These are phyloP conservation scores for Lepidurus apus DNA, from an alignment of 1,140 invertebrate genomes.

Conservation along the genomic window DNA sequence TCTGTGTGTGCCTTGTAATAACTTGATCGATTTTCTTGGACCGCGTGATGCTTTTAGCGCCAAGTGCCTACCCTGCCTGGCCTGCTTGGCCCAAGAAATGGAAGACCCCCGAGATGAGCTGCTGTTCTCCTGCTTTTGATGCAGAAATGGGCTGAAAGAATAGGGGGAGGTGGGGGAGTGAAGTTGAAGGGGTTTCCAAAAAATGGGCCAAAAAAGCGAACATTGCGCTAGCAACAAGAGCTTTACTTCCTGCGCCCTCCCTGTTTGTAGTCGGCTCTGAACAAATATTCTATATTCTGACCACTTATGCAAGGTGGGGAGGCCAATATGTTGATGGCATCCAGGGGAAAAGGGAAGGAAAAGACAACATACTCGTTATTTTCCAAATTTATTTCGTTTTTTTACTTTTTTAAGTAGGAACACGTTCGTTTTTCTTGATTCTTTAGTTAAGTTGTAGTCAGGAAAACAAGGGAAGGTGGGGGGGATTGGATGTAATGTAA, in stretches of 20 bases:
- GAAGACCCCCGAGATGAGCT: slow-evolving; percentile 12
- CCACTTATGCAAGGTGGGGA: slow-evolving; percentile 2
- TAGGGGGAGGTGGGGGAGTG: neutral
- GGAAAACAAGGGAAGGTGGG: too few species aligned
- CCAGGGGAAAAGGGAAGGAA: too few species aligned
- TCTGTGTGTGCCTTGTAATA: slow-evolving; percentile 17
- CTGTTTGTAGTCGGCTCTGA: neutral
- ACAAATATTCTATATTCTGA: neutral
- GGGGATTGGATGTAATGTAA: too few species aligned
- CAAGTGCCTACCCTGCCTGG: neutral
- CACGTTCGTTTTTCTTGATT: too few species aligned
- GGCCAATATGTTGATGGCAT: too few species aligned
- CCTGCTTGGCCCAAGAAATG: neutral
- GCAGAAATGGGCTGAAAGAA: neutral
- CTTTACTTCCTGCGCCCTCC: neutral
- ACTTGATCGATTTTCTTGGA: slow-evolving; percentile 11
- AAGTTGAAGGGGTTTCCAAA: neutral
- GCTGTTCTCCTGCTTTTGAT: slow-evolving; percentile 10
- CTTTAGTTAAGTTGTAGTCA: too few species aligned
- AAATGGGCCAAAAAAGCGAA: neutral
- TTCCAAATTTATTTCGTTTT: too few species aligned
- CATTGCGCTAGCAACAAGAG: neutral
- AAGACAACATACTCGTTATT: too few species aligned
- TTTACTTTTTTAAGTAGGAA: too few species aligned
- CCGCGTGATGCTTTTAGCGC: slow-evolving; percentile 20